These are phyloP conservation scores for Bagarius yarrelli DNA, from an alignment of 2,113 vertebrate genomes.

Conservation along the genomic window DNA sequence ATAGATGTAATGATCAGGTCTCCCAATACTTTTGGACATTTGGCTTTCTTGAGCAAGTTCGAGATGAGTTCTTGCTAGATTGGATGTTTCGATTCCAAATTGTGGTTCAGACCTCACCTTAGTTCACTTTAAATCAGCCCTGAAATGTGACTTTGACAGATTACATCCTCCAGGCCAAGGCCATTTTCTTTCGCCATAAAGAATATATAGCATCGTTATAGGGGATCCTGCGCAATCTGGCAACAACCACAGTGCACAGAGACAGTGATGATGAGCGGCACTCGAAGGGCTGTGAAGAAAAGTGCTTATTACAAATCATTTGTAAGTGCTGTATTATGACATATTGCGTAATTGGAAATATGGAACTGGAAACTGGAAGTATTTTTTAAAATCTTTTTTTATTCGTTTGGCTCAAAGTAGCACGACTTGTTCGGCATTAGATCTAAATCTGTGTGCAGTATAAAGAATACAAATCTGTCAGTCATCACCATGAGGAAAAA, in stretches of 20 bases:
- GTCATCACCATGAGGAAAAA: no score
- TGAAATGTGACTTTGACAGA: conserved; percentile 26
- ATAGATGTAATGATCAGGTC: no score
- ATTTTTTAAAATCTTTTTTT: background rate
- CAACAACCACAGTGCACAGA: background rate
- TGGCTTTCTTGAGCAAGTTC: conserved; percentile 1
- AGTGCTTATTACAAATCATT: background rate
- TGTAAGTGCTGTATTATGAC: background rate
- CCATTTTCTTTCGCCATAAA: conserved; percentile 8
- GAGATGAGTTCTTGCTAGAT: background rate
- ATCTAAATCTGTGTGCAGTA: background rate
- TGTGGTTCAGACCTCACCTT: conserved; percentile 3
- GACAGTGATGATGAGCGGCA: background rate
- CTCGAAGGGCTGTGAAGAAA: background rate
- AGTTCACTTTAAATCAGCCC: conserved; percentile 21
- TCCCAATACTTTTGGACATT: no score
- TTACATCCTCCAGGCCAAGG: conserved; percentile 15
- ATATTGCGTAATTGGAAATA: no score
- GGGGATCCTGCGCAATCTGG: background rate
- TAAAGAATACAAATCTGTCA: background rate
- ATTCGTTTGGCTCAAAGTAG: background rate
- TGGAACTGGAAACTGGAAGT: background rate
- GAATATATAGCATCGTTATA: background rate
- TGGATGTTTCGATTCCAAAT: conserved; percentile 18
- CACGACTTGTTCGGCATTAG: background rate